Percentiles rank a stretch among this genome's conserved stretches.
These are phyloP conservation scores for Eucidaris tribuloides DNA, from an alignment of 35 echinoderm and acorn worm genomes.

Conservation along the genomic window DNA sequence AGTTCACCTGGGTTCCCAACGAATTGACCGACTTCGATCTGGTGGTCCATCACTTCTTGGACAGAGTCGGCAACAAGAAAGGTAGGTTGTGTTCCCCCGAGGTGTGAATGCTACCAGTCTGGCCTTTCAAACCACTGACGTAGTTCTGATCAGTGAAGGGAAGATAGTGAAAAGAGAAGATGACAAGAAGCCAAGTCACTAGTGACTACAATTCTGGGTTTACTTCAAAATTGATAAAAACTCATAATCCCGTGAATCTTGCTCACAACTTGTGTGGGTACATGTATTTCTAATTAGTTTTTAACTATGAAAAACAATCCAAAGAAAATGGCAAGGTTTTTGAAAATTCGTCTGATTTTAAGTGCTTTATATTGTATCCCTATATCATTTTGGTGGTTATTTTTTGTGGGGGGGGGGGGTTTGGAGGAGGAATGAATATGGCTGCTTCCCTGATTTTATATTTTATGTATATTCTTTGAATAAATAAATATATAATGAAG, in stretches of 20 bases:
- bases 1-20: conserved; percentile 92
- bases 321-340: too few species aligned
- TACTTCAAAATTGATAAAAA: neutral
- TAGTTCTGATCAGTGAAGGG: too few species aligned
- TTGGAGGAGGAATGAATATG: too few species aligned
- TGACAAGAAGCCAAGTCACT: neutral
- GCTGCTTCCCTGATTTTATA: too few species aligned
- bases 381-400: too few species aligned
- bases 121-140: neutral
- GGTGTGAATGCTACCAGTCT: neutral
- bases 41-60: conserved; percentile 47
- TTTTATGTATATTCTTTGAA: too few species aligned
- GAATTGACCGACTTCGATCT: conserved; percentile 74
- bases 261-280: neutral
- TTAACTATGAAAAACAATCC: too few species aligned
- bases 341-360: too few species aligned
- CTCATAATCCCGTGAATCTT: neutral
- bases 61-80: conserved; percentile 80
- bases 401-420: too few species aligned
- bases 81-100: conserved; percentile 10
- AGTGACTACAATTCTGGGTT: neutral
- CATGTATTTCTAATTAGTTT: too few species aligned
- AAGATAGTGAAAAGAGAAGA: neutral
- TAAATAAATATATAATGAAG: too few species aligned
- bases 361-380: too few species aligned